phyloP scores from a whole-genome alignment of 2,888 invertebrate species.

The Scaptomyza flava region DNA sequence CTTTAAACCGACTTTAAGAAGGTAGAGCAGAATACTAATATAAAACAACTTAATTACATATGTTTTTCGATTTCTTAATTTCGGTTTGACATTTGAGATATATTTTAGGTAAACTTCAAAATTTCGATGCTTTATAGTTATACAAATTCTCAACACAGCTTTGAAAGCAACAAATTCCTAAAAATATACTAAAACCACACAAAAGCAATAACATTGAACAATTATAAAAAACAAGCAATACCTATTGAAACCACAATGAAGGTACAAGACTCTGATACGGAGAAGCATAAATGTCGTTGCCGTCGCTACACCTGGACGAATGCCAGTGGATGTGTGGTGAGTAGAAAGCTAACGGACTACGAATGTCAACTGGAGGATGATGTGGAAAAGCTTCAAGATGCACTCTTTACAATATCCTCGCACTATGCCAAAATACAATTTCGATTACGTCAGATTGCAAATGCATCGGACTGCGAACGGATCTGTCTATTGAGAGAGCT shows the following conservation, averaged over 20 bases:
- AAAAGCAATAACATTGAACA: background rate
- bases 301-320: conserved; percentile 56
- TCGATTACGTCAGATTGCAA: conserved; percentile 73
- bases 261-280: background rate
- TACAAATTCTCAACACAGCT: conserved; percentile 18
- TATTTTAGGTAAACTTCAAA: conserved; percentile 44
- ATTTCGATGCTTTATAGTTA: conserved; percentile 33
- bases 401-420: conserved; percentile 72
- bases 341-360: conserved; percentile 59
- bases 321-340: conserved; percentile 26
- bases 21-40: background rate
- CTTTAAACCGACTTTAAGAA: background rate
- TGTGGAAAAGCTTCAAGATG: conserved; percentile 68
- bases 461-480: conserved; percentile 60
- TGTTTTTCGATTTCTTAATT: background rate
- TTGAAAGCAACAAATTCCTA: conserved; percentile 8
- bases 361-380: conserved; percentile 72
- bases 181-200: conserved; percentile 13
- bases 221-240: background rate
- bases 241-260: conserved; percentile 6
- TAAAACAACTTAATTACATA: background rate
- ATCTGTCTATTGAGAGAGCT: conserved; percentile 65
- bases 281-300: background rate
- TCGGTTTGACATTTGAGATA: conserved; percentile 10
- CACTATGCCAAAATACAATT: conserved; percentile 81